A percentile compares a stretch with the other conserved stretches of the same genome.
These are phyloP conservation scores for Drosophila nikananu DNA, from an alignment of 1,140 invertebrate species.

Conservation along the genomic window DNA sequence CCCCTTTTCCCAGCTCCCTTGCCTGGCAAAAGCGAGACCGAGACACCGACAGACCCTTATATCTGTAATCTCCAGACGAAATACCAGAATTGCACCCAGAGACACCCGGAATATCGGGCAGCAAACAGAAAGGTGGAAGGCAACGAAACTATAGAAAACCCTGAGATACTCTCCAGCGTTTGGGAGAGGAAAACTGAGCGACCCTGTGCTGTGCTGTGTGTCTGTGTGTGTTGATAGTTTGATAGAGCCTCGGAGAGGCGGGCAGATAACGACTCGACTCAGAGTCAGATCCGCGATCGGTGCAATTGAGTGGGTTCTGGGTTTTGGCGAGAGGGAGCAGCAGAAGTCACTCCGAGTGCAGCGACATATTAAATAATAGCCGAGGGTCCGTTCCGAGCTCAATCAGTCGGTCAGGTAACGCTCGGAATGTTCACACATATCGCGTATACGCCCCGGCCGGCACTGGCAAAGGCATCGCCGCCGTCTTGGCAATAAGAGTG, in stretches of 20 bases:
- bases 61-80: constrained; percentile 29
- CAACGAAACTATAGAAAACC: constrained; percentile 16
- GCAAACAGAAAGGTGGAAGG: constrained; percentile 40
- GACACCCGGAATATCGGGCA: constrained; percentile 26
- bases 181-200: constrained; percentile 19
- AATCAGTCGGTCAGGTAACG: constrained; percentile 57
- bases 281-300: constrained; percentile 40
- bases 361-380: constrained; percentile 72
- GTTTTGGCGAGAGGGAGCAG: constrained; percentile 2
- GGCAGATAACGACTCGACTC: constrained; percentile 42
- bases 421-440: constrained; percentile 66
- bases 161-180: too few relatives aligned
- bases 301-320: constrained; percentile 34
- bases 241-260: constrained; percentile 21
- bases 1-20: constrained; percentile 19
- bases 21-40: neutral
- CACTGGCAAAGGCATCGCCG: constrained; percentile 29
- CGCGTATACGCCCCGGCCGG: constrained; percentile 78
- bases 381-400: constrained; percentile 37
- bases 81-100: constrained; percentile 29
- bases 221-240: constrained; percentile 34
- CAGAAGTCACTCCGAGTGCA: neutral
- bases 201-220: neutral
- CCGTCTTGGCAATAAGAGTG: constrained; percentile 44
- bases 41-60: constrained; percentile 12